Evolutionary conservation across 2,113 vertebrate genomes (phyloP).

Genomic region (Pheucticus melanocephalus): DNA sequence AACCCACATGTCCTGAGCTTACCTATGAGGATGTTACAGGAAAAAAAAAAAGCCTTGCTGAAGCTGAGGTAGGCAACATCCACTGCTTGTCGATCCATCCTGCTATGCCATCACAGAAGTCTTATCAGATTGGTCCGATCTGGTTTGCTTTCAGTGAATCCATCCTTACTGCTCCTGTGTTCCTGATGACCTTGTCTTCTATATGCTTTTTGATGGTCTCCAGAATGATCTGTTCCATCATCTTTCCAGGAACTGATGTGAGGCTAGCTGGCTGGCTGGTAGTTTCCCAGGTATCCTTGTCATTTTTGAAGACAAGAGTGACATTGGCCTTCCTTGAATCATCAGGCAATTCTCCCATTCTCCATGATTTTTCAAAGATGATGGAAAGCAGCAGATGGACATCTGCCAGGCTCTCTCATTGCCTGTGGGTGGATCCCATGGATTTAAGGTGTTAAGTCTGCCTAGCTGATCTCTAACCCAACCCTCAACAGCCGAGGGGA

Average conservation of each 20-base stretch:
- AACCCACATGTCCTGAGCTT: not conserved
- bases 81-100: rapidly evolving
- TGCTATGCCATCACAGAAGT: not conserved
- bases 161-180: not conserved
- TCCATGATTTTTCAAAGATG: not conserved
- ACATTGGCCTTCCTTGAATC: not conserved
- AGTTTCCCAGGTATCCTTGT: not conserved
- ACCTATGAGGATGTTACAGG: not conserved
- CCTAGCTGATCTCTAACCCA: not conserved
- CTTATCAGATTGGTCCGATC: not conserved
- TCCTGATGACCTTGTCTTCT: not conserved
- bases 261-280: not conserved
- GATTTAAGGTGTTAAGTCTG: not conserved
- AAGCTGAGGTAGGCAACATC: not conserved
- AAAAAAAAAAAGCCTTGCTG: not conserved
- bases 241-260: not conserved
- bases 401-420: not conserved
- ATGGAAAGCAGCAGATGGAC: not conserved
- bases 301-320: not conserved
- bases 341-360: not conserved
- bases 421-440: rapidly evolving
- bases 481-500: rapidly evolving
- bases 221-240: not conserved
- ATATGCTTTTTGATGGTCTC: not conserved
- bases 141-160: not conserved